Evolutionary conservation across 2,888 invertebrate genomes (phyloP), one percentile per base, ranked within the genome.

Genomic region (Trichogramma dendrolimi): DNA sequence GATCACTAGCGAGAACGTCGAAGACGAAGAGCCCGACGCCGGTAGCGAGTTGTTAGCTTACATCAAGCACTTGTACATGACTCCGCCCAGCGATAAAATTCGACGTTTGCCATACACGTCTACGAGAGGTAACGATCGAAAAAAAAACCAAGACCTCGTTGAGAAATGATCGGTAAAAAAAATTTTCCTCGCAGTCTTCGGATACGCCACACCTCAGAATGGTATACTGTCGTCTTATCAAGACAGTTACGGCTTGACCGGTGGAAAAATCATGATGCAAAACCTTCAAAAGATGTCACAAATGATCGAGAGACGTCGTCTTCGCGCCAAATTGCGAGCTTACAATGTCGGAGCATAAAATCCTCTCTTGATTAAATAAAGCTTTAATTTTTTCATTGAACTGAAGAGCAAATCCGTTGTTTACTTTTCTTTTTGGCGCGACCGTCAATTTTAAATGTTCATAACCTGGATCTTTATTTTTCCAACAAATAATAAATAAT

Each of bases 191-290:
- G 5, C 59, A 76, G 75, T 75, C 7, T 64, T 71, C 41, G 75
- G 74, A 10, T 75, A 74, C 51, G 65, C 70, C 40, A 71, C 62
- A 58, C 71, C 71, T 8, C 67, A 67, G 61, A 53, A 62, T 40
- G 63, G 61, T n/a, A 48, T 60, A 60, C 64, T 75, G 10, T 72
- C 75, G 1, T 67, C 63, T 8, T 75, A 75, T 61, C 73, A 75
- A 61, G 71, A 73, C 11, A 68, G 68, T 10, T 61, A 70, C 41
- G 72, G 73, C 6, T 69, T 74, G 50, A 70, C 71, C 8, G 76
- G 72, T 27, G 73, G 71, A 14, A 61, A 66, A 8, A 58, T 75
- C 43, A 73, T 76, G 47, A 39, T 73, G 50, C 49, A 66, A 60
- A 66, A 67, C 11, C 7, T 55, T 5, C 27, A 54, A 27, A 64